Percentiles rank a stretch among this genome's conserved stretches.
Conservation (phyloP, 2,113 vertebrate genomes). For the Balaenoptera acutorostrata region DNA sequence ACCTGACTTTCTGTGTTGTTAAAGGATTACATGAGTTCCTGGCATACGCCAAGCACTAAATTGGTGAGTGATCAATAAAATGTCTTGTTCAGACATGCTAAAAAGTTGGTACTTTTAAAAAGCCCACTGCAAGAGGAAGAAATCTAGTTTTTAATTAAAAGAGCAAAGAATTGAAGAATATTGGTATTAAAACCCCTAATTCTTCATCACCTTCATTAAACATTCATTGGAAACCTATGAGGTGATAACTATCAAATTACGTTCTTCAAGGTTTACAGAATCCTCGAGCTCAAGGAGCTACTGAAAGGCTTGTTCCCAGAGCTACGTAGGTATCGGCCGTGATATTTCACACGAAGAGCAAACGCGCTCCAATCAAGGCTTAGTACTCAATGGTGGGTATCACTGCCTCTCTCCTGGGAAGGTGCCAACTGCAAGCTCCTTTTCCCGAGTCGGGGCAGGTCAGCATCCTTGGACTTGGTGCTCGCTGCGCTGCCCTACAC, state of each 20-base stretch:
- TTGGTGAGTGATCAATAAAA: neutral
- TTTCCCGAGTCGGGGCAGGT: too few species aligned
- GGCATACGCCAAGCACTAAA: neutral
- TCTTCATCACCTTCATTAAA: neutral
- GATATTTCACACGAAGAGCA: neutral
- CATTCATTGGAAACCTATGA: neutral
- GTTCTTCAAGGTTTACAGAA: neutral
- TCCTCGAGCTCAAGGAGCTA: neutral
- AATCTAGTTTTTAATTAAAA: neutral
- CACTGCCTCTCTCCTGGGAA: neutral
- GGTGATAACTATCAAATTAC: neutral
- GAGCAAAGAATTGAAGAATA: neutral
- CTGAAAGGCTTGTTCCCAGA: neutral
- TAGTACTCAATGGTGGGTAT: neutral
- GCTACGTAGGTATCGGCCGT: neutral
- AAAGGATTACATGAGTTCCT: neutral
- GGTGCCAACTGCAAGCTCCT: neutral
- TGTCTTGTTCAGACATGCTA: neutral
- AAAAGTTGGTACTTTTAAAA: neutral
- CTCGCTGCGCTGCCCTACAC: rapidly evolving
- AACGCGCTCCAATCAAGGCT: neutral
- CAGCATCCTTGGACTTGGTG: neutral
- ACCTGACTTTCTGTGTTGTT: neutral
- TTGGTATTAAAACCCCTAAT: neutral
- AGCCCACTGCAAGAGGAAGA: neutral